Evolutionary conservation across 2,888 invertebrate species (phyloP).

Genomic region (Acronicta leporina): DNA sequence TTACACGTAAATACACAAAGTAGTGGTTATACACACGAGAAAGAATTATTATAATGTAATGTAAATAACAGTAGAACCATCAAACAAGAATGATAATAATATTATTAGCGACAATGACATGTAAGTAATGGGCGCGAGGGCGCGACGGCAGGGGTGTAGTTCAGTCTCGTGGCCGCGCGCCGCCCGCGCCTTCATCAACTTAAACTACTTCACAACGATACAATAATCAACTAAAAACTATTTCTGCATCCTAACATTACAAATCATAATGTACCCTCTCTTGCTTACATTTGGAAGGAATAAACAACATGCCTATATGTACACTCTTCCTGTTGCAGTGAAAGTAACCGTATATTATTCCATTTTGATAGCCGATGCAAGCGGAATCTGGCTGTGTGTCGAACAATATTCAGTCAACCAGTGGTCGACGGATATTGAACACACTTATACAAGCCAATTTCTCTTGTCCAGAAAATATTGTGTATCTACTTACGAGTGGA

Average conservation of each 20-base stretch:
- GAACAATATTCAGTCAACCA: constrained; percentile 45
- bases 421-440: constrained; percentile 45
- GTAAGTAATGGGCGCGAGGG: constrained; percentile 76
- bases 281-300: constrained; percentile 82
- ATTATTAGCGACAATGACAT: constrained; percentile 78
- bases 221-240: constrained; percentile 86
- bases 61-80: constrained; percentile 84
- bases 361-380: constrained; percentile 70
- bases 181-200: constrained; percentile 78
- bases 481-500: constrained; percentile 57
- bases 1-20: constrained; percentile 83
- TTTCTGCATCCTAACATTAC: constrained; percentile 83
- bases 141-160: constrained; percentile 82
- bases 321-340: constrained; percentile 76
- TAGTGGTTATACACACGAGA: constrained; percentile 83
- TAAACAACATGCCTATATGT: constrained; percentile 84
- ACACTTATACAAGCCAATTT: constrained; percentile 57
- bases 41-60: constrained; percentile 76
- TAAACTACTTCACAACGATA: constrained; percentile 88
- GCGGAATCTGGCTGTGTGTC: constrained; percentile 66
- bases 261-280: constrained; percentile 81
- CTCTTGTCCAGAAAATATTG: constrained; percentile 58
- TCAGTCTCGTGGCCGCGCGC: constrained; percentile 85
- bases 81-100: constrained; percentile 82
- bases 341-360: constrained; percentile 73